These are phyloP conservation scores for Rhizomys pruinosus DNA, from an alignment of 2,113 vertebrate species.

Conservation along the genomic window DNA sequence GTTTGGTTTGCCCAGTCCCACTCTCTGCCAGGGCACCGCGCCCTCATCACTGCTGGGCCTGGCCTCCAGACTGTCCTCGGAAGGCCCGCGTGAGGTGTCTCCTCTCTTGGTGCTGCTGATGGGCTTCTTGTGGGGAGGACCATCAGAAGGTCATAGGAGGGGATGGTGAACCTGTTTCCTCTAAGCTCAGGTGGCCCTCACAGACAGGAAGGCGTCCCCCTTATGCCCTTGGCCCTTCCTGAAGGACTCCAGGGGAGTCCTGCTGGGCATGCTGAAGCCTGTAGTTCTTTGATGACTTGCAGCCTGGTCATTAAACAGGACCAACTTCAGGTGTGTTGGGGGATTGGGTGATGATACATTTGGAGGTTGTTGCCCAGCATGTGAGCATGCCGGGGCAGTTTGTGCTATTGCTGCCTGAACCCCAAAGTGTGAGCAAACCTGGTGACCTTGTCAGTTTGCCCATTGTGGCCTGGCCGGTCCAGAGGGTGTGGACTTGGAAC, in stretches of 20 bases:
- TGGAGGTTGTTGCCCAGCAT: neutral
- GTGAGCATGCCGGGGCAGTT: neutral
- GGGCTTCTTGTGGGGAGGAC: neutral
- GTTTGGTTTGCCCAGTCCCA: neutral
- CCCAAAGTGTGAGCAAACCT: neutral
- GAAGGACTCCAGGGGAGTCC: neutral
- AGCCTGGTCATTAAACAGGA: neutral
- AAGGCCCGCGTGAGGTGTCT: accelerated
- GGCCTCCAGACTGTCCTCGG: neutral
- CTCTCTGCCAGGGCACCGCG: too few species aligned
- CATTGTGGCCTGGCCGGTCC: neutral
- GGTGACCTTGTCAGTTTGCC: neutral
- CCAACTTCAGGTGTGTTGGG: neutral
- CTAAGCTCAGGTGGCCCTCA: neutral
- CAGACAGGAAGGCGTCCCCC: neutral
- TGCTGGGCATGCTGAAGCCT: neutral
- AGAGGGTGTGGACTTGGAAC: neutral
- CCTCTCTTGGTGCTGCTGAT: neutral
- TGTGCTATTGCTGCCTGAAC: neutral
- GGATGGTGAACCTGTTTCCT: neutral
- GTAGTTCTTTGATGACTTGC: neutral
- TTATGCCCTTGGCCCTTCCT: neutral
- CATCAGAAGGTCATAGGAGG: neutral
- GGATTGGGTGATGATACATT: neutral
- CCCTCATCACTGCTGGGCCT: neutral